Conservation (phyloP, 2,797 vertebrate species). For the Rhyacichthys aspro region DNA sequence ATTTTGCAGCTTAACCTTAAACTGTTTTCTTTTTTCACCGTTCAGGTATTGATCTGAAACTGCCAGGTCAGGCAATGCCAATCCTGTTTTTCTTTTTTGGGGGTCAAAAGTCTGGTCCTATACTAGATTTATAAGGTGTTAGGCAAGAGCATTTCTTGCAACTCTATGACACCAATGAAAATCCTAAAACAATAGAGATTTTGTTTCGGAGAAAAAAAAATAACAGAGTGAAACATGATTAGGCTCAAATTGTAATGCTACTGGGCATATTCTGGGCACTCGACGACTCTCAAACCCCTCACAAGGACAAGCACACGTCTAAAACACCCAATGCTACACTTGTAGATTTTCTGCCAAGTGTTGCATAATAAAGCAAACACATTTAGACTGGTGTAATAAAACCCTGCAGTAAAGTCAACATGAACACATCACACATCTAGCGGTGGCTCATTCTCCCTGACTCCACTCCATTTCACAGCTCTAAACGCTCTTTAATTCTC, state of each 20-base stretch:
- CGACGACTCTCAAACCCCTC: constrained; percentile 28
- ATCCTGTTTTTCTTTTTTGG: no score
- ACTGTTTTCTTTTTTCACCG: no score
- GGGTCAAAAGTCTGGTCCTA: no score
- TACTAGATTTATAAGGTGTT: no score
- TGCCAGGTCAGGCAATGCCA: no score
- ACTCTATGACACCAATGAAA: no score
- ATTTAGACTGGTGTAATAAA: constrained; percentile 46
- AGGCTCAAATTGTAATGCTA: constrained; percentile 52
- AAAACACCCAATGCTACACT: constrained; percentile 30
- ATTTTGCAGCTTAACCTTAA: no score
- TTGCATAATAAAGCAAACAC: constrained; percentile 55
- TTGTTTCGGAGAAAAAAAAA: constrained; percentile 40
- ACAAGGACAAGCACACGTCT: constrained; percentile 24
- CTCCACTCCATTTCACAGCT: constrained; percentile 51
- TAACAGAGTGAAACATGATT: constrained; percentile 55
- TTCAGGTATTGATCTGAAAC: no score
- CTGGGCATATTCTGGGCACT: constrained; percentile 32
- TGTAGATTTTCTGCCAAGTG: constrained; percentile 36
- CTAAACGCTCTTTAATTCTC: constrained; percentile 63
- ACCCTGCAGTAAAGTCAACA: constrained; percentile 55
- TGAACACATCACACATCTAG: constrained; percentile 46
- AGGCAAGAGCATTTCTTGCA: no score
- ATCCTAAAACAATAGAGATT: constrained; percentile 26
- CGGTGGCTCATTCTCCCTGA: constrained; percentile 30